phyloP scores from a whole-genome alignment of 2,113 vertebrate genomes.

The Oryzias curvinotus region DNA sequence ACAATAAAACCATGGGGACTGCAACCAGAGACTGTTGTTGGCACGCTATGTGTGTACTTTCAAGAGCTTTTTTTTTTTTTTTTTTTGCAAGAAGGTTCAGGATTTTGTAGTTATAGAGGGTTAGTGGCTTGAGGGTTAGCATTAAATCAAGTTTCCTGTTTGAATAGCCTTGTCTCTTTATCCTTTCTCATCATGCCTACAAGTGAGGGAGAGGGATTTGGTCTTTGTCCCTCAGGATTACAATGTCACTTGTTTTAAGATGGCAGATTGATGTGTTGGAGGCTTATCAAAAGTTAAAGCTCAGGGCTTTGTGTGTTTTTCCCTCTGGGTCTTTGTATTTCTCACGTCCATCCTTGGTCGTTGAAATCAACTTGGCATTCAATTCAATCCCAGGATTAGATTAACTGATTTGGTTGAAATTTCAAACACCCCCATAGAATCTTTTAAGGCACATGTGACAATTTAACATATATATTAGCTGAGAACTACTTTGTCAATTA shows the following conservation, averaged over 20 bases:
- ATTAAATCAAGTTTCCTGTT: constrained; percentile 76
- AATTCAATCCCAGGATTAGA: constrained; percentile 70
- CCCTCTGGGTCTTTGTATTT: constrained; percentile 57
- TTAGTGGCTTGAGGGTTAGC: constrained; percentile 75
- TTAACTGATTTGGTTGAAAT: constrained; percentile 69
- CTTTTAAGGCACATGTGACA: constrained; percentile 50
- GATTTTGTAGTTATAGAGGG: constrained; percentile 47
- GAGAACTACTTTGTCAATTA: constrained; percentile 16
- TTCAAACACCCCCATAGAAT: constrained; percentile 52
- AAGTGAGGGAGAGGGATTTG: constrained; percentile 67
- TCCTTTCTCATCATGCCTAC: constrained; percentile 66
- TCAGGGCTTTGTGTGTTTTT: constrained; percentile 72
- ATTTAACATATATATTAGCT: constrained; percentile 62
- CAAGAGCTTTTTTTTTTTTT: constrained; percentile 41
- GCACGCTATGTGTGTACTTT: constrained; percentile 61
- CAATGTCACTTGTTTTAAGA: constrained; percentile 83
- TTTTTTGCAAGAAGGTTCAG: constrained; percentile 29
- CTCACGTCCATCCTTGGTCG: constrained; percentile 51
- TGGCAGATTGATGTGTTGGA: constrained; percentile 76
- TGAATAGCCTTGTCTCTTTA: constrained; percentile 72
- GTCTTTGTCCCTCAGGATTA: constrained; percentile 81
- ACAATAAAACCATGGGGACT: constrained; percentile 78
- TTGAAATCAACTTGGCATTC: constrained; percentile 68
- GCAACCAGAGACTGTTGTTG: constrained; percentile 80
- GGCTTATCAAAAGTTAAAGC: constrained; percentile 79